These are phyloP conservation scores for Rhogogaster chlorosoma DNA, from an alignment of 2,888 invertebrate genomes.

Conservation along the genomic window DNA sequence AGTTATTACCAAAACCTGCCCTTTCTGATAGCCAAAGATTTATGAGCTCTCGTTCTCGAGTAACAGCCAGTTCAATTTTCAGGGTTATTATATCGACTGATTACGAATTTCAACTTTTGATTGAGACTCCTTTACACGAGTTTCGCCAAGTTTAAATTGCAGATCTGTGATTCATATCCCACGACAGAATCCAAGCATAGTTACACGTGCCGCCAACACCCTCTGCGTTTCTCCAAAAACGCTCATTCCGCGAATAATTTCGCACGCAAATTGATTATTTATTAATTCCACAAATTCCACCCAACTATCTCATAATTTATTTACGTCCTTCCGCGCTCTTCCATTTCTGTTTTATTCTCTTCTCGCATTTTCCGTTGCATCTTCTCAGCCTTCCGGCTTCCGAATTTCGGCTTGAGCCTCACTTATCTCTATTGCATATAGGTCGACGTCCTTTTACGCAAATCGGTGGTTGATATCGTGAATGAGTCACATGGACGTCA, in stretches of 20 bases:
- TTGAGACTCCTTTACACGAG: neutral
- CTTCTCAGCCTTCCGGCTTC: neutral
- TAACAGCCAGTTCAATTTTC: neutral
- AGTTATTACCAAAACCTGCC: neutral
- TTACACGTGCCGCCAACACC: neutral
- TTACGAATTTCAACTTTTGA: neutral
- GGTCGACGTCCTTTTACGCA: constrained; percentile 5
- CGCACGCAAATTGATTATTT: neutral
- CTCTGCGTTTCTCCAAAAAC: neutral
- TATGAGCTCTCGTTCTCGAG: neutral
- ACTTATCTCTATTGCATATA: constrained; percentile 1
- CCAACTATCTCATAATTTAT: neutral
- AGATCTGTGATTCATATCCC: neutral
- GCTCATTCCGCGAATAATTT: neutral
- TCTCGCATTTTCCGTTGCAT: neutral
- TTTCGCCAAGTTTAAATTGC: constrained; percentile 20
- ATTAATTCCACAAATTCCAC: neutral
- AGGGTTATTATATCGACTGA: constrained; percentile 5
- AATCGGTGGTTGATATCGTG: constrained; percentile 12
- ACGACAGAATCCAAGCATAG: neutral
- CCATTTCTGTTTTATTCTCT: neutral
- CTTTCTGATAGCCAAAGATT: neutral
- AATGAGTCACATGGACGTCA: constrained; percentile 42
- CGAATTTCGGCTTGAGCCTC: neutral
- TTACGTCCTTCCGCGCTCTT: neutral